Base-by-base conservation (phyloP, 2,888 invertebrate genomes). In the Prosapia bicincta region DNA sequence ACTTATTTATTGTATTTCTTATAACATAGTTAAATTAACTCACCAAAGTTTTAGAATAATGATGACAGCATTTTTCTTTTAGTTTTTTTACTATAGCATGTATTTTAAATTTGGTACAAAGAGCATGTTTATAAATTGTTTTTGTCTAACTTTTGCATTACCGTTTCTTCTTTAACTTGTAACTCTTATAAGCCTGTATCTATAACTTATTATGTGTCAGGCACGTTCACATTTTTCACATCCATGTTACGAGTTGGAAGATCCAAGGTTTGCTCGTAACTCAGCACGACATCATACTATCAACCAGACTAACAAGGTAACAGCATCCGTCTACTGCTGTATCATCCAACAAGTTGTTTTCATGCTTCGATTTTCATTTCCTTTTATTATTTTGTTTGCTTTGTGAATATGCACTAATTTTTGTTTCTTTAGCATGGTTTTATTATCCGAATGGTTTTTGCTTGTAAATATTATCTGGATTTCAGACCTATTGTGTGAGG, bases 241-340 rank as follows among this genome's bases (percentile, higher is more conserved):
- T 66, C 78, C 78, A 69, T 77, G 78, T 66, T 80, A 78, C 77
- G 80, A 80, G 69, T 74, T 80, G 73, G 80, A 80, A 43, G 80
- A 79, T 76, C 77, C 78, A 74, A 77, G 79, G 69, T 80, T 75
- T 76, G 76, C 72, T 76, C 74, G 78, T 73, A 77, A 77, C 74
- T 20, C 74, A 9, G 66, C 76, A 43, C 76, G 78, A 43, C 79
- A 79, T 28, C 76, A 72, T 69, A 74, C 76, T 54, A 76, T 78
- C 73, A 79, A 77, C 75, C 76, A 77, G 65, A 77, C 76, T 25
- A 79, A 79, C 71, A 80, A 80, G 80, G 80, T 80, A 79, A 54
- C 71, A 66, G 23, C 25, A 32, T n/a, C 25, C 24, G 26, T n/a
- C 24, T 25, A 3, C 38, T 71, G 28, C 32, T 23, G 38, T 23